Percentiles rank a stretch among this genome's conserved stretches.
phyloP scores from a whole-genome alignment of 2,113 vertebrate genomes.

The Chloropsis hardwickii region DNA sequence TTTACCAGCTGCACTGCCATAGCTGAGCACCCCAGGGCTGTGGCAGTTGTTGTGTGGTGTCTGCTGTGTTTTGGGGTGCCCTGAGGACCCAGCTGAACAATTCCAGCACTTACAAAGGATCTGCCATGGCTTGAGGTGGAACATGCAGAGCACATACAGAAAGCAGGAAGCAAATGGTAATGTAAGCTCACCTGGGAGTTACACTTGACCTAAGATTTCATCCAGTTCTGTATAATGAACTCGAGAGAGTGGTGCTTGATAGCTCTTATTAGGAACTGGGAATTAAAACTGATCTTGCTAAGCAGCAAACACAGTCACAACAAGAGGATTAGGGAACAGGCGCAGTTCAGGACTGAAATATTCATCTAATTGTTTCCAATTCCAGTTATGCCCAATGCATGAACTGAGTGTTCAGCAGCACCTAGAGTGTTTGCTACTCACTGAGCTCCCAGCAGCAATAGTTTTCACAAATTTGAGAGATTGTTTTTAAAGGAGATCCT shows the following conservation, averaged over 20 bases:
- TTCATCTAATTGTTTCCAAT: background rate
- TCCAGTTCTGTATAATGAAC: constrained; percentile 3
- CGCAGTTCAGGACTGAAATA: constrained; percentile 2
- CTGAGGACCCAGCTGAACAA: background rate
- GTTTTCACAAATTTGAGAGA: background rate
- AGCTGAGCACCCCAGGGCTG: background rate
- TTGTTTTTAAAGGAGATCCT: background rate
- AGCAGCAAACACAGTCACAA: background rate
- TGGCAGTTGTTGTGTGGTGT: background rate
- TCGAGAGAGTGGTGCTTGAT: background rate
- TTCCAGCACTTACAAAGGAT: background rate
- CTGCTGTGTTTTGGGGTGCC: background rate
- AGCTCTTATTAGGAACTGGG: constrained; percentile 20
- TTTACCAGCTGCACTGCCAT: background rate
- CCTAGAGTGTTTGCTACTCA: background rate
- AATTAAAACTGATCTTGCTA: constrained; percentile 15
- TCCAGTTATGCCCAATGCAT: background rate
- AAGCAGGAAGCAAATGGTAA: background rate
- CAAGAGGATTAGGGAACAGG: constrained; percentile 12
- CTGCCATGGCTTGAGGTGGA: background rate
- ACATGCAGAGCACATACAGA: background rate
- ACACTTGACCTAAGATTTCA: background rate
- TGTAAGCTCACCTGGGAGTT: background rate
- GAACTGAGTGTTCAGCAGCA: background rate
- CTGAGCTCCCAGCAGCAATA: background rate